Percentiles rank a stretch among this genome's conserved stretches.
Evolutionary conservation across 2,888 invertebrate genomes (phyloP).

Genomic region (Mesochorus sp.): DNA sequence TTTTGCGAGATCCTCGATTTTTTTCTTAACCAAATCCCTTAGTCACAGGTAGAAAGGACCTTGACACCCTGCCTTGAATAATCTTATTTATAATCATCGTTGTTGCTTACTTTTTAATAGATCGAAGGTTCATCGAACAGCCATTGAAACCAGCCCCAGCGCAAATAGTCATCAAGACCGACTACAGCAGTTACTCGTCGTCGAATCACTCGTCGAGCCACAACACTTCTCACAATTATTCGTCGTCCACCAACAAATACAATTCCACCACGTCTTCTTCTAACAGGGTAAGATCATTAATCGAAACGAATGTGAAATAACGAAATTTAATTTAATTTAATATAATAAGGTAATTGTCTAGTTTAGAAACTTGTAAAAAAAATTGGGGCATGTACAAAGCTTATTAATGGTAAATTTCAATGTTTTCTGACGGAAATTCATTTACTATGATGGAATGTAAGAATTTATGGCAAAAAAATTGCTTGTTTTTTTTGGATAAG

Average conservation of each 20-base stretch:
- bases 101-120: constrained; percentile 80
- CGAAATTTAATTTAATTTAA: neutral
- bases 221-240: constrained; percentile 65
- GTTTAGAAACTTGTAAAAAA: too few relatives aligned
- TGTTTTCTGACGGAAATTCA: too few relatives aligned
- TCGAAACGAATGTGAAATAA: neutral
- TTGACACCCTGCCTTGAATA: too few relatives aligned
- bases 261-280: constrained; percentile 67
- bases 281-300: constrained; percentile 67
- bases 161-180: constrained; percentile 85
- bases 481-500: too few relatives aligned
- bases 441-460: too few relatives aligned
- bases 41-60: too few relatives aligned
- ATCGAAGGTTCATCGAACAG: constrained; percentile 93
- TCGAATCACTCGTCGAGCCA: constrained; percentile 83
- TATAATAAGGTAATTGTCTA: too few relatives aligned
- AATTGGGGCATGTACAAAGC: too few relatives aligned
- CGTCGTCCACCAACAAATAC: constrained; percentile 67
- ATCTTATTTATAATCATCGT: constrained; percentile 27
- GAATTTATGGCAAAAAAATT: too few relatives aligned
- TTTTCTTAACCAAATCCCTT: neutral
- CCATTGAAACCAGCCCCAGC: constrained; percentile 91
- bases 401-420: too few relatives aligned
- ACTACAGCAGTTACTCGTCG: constrained; percentile 83
- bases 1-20: neutral